Evolutionary conservation across 2,888 invertebrate species (phyloP), one percentile per base, ranked within the genome.

Genomic region (Cephus sareptanus): DNA sequence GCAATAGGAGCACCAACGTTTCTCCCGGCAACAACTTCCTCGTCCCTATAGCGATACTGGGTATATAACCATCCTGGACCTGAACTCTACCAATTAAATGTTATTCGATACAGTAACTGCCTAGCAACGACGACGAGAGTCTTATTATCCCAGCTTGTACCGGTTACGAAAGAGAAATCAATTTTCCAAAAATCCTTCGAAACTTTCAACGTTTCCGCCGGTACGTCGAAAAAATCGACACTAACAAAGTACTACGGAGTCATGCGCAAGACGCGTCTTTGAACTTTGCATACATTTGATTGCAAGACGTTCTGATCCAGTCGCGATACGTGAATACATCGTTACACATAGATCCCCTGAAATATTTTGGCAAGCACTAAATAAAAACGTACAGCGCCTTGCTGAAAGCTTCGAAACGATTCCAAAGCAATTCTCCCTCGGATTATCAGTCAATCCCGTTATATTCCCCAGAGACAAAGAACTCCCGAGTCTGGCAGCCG

Each of bases 401-500:
- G 23, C 40, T 9, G 23, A 56, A 56, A 9, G 23, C 1, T 56
- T 56, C 23, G 1, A 56, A 56, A 56, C 23, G 23, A 23, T 56
- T 23, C 23, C 23, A 6, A 56, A 23, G 23, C 23, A 9, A 23
- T 56, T 23, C 9, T 23, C 23, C 56, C 23, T 0, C 9, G 23
- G 56, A 9, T 56, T 56, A 56, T 56, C 56, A 56, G 56, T 56
- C 23, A 1, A 56, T 23, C 56, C 56, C 56, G 23, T 56, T 56
- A 23, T 56, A 56, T 56, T 56, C 56, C 56, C 56, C 15, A 56
- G 56, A 23, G 77, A 82, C 78, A 82, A 80, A 82, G 82, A 80
- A 76, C 81, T 78, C 75, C 77, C 80, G 76, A 77, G 77, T 82
- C 82, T 70, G 56, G 77, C 79, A 77, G 76, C 30, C 71, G 73